A percentile compares a stretch with the other conserved stretches of the same genome.
Evolutionary conservation across 1,140 invertebrate genomes (phyloP).

Genomic region (Leptinotarsa defecta): DNA sequence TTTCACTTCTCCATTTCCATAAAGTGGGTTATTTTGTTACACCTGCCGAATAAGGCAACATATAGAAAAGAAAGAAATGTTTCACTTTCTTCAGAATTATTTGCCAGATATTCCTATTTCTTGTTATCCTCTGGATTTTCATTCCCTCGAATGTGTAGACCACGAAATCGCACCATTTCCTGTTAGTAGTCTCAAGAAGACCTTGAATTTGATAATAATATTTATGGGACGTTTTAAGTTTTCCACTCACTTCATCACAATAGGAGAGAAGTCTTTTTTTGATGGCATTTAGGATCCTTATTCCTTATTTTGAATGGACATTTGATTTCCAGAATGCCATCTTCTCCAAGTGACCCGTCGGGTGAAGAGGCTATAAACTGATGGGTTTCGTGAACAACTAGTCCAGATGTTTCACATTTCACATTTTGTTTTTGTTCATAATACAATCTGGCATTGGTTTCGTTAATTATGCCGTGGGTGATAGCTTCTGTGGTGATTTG

Average conservation of each 20-base stretch:
- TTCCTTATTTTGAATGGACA: slow-evolving; percentile 29
- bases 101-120: slow-evolving; percentile 9
- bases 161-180: slow-evolving; percentile 22
- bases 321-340: slow-evolving; percentile 35
- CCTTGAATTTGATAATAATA: slow-evolving; percentile 34
- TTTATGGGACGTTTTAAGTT: not conserved
- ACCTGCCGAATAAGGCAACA: not conserved
- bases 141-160: not conserved
- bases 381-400: slow-evolving; percentile 19
- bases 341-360: slow-evolving; percentile 25
- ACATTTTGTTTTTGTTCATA: slow-evolving; percentile 6
- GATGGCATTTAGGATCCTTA: not conserved
- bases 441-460: not conserved
- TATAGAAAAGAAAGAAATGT: not conserved
- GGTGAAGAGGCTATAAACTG: slow-evolving; percentile 30
- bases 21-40: not conserved
- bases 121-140: not conserved
- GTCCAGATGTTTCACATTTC: slow-evolving; percentile 17
- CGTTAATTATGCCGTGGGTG: slow-evolving; percentile 5
- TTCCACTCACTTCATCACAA: not conserved
- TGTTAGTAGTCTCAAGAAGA: slow-evolving; percentile 9
- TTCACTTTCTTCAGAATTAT: not conserved
- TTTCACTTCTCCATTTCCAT: not conserved
- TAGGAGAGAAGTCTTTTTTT: not conserved
- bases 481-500: not conserved